Base-by-base conservation (phyloP, 64 coral and sea anemone genomes). In the Montipora foliosa region DNA sequence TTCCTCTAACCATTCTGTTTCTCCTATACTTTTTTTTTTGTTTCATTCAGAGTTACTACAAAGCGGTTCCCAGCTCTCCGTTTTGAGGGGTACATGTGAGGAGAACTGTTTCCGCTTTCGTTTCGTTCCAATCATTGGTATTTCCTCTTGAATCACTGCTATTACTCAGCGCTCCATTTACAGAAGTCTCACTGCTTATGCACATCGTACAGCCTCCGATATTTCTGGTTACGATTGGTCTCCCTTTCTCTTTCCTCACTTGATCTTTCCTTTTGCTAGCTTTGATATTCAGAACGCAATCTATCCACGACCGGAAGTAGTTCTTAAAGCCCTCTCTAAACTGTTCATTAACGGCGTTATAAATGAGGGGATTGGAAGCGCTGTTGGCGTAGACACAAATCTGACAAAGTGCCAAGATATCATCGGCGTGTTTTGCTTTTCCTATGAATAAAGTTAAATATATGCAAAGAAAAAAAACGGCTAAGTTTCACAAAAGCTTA, bases 321-420 rank as follows among this genome's bases (percentile, higher is more conserved):
- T 83, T 93, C 15, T 89, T 88, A 61, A 98, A 98, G 11, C 96
- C 96, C 60, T 98, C 89, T 17, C 96, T 80, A 62, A 98, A 98
- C 29, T 98, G 96, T 53, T 94, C 93, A 78, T 98, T 98, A 21
- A 94, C 93, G 8, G 96, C 96, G 6, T 82, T 98, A 84, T 98
- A 98, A 74, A 95, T 95, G 10, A 98, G 89, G 2, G 96, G 96
- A 68, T 98, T 98, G 44, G 93, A 88, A 5, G 93, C 96, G 51
- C 96, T 98, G 79, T 98, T 98, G 24, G 91, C 76, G 58, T 98
- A 98, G 24, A 98, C 96, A 73, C 94, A 85, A 67, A 98, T 98
- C 85, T 98, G 96, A 60, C 93, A 93, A 1, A 98, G 74, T 49
- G 93, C 61, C 6, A 83, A 73, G 79, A 98, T 98, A 11, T 81